Percentiles rank a stretch among this genome's conserved stretches.
phyloP scores from a whole-genome alignment of 2,888 invertebrate species.

The Lasioglossum malachurum region DNA sequence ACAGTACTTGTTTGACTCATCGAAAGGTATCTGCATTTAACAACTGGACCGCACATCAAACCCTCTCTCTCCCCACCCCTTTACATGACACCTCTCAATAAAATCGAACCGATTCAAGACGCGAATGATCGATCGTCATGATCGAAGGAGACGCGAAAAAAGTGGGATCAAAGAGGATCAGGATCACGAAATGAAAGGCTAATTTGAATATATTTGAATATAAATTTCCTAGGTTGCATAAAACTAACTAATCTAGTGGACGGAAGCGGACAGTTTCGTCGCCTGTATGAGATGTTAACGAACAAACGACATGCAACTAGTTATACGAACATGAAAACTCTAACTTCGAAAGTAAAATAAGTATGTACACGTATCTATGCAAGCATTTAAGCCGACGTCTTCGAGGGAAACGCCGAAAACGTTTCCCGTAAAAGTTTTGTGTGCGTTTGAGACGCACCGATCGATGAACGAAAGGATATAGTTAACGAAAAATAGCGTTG shows the following conservation, averaged over 20 bases:
- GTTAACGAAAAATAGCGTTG: constrained; percentile 8
- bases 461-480: not conserved
- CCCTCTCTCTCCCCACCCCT: not conserved
- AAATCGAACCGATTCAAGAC: not conserved
- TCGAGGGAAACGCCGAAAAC: not conserved
- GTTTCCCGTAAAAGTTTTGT: not conserved
- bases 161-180: not conserved
- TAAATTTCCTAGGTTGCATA: not conserved
- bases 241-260: not conserved
- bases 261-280: not conserved
- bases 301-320: not conserved
- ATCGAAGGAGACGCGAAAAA: not conserved
- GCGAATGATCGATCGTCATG: not conserved
- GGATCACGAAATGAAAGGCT: not conserved
- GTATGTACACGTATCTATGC: not conserved
- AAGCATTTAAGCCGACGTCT: not conserved
- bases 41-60: constrained; percentile 27
- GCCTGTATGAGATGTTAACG: not conserved
- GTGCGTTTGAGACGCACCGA: not conserved
- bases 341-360: not conserved
- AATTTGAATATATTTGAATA: not conserved
- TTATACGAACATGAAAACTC: not conserved
- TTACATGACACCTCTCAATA: not conserved
- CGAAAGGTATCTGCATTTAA: constrained; percentile 49
- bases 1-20: constrained; percentile 51